Evolutionary conservation across 2,888 invertebrate species (phyloP), one percentile per base, ranked within the genome.

Genomic region (Orthosia incerta): DNA sequence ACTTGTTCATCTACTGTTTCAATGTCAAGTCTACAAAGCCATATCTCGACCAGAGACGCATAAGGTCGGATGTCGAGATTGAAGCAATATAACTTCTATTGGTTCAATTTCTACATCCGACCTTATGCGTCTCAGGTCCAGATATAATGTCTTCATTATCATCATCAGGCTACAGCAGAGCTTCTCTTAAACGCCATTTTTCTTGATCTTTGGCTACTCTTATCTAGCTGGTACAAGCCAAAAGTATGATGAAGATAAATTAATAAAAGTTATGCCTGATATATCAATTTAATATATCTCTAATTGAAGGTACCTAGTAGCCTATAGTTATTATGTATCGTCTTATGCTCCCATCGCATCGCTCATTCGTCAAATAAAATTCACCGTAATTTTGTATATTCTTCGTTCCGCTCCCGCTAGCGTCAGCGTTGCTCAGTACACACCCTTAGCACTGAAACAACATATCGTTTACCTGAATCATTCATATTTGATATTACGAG

Each of bases 401-500:
- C 39, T 9, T 7, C 39, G 7, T 20, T 0, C 26, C 74, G 74
- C 65, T 51, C 0, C n/a, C 53, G 62, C 71, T 26, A 13, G 12
- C n/a, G 48, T 51, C 12, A 56, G 62, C 57, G 4, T 51, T 7
- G 12, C 57, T 75, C 31, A 53, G 46, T 11, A 18, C 15, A 20
- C 31, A 62, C 20, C 48, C 31, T 62, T 48, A 74, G 62, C 68
- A 76, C 71, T 85, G 80, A 84, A 86, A 82, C 80, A 86, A 80
- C 83, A 79, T 87, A 84, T 87, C 86, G 83, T 88, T 89, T 87
- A 86, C 87, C 78, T 83, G 86, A 68, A 80, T 85, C 87, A 83
- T 90, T 87, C 85, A 91, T 91, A 89, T 91, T 91, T 91, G 87
- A 91, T 91, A 87, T 84, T 48, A 76, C 66, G 75, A 72, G 74